Percentiles rank a stretch among this genome's conserved stretches.
These are phyloP conservation scores for Folsomia candida DNA, from an alignment of 2,888 invertebrate genomes.

Conservation along the genomic window DNA sequence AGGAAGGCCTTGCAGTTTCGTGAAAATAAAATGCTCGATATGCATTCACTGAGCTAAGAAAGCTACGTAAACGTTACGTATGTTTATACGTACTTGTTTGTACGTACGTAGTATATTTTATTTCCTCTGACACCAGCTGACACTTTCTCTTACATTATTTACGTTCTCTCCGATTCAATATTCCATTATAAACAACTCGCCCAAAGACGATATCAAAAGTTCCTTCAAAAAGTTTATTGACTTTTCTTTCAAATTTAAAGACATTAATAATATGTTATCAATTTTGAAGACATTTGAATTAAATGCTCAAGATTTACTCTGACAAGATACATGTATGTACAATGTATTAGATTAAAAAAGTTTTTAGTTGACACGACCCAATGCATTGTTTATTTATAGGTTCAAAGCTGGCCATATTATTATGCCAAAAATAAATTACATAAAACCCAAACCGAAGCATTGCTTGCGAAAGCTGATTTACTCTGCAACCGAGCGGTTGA, in stretches of 20 bases:
- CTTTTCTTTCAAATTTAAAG: neutral
- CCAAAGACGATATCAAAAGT: neutral
- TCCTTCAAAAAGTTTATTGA: neutral
- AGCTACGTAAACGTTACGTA: too few relatives aligned
- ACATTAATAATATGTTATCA: neutral
- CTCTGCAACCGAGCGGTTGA: neutral
- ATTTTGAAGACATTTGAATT: neutral
- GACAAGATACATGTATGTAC: neutral
- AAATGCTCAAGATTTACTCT: neutral
- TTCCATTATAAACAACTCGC: neutral
- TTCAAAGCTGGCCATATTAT: neutral
- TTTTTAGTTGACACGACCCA: neutral
- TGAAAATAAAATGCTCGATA: too few relatives aligned
- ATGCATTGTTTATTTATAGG: neutral
- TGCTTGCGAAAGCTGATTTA: neutral
- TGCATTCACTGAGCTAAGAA: too few relatives aligned
- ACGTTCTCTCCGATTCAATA: neutral
- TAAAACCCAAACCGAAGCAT: neutral
- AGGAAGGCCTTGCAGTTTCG: too few relatives aligned
- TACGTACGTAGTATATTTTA: neutral
- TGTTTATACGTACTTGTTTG: too few relatives aligned
- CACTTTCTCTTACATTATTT: slow-evolving; percentile 12
- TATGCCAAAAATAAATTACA: neutral
- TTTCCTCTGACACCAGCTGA: slow-evolving; percentile 15
- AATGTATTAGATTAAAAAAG: neutral